These are phyloP conservation scores for Reinhardtius hippoglossoides DNA, from an alignment of 2,113 vertebrate genomes.

Conservation along the genomic window DNA sequence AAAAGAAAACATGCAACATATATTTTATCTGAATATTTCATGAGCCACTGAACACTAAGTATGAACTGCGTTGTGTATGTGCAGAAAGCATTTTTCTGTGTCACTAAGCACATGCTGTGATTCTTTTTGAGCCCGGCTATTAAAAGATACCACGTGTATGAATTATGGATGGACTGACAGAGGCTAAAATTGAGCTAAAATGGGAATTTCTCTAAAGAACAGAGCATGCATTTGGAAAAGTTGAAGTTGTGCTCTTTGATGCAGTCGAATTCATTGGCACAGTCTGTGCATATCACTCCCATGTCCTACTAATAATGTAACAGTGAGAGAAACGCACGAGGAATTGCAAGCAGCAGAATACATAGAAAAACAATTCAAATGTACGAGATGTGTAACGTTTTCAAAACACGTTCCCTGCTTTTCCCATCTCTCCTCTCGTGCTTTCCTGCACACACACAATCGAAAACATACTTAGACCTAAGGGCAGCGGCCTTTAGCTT, in stretches of 20 bases:
- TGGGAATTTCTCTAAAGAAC: slow-evolving; percentile 34
- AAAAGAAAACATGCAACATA: slow-evolving; percentile 31
- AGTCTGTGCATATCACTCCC: slow-evolving; percentile 16
- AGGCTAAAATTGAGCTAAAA: slow-evolving; percentile 52
- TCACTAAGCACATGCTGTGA: slow-evolving; percentile 64
- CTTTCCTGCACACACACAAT: slow-evolving; percentile 17
- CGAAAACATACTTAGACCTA: slow-evolving; percentile 41
- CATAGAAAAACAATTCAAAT: background rate
- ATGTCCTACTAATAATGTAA: slow-evolving; percentile 10
- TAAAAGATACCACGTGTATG: slow-evolving; percentile 69
- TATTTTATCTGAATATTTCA: slow-evolving; percentile 52
- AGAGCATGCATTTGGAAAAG: background rate
- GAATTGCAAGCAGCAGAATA: background rate
- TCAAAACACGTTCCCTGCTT: slow-evolving; percentile 9
- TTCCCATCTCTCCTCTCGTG: background rate
- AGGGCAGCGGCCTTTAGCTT: slow-evolving; percentile 65
- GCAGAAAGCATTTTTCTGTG: slow-evolving; percentile 53
- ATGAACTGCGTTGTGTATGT: slow-evolving; percentile 28
- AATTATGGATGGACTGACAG: slow-evolving; percentile 68
- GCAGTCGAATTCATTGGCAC: background rate
- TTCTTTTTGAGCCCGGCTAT: slow-evolving; percentile 59
- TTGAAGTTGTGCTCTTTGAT: slow-evolving; percentile 5
- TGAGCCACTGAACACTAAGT: slow-evolving; percentile 43
- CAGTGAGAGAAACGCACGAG: too few relatives aligned
- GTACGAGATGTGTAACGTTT: background rate